phyloP scores from a whole-genome alignment of 2,888 invertebrate genomes.

The Nycteola revayana region DNA sequence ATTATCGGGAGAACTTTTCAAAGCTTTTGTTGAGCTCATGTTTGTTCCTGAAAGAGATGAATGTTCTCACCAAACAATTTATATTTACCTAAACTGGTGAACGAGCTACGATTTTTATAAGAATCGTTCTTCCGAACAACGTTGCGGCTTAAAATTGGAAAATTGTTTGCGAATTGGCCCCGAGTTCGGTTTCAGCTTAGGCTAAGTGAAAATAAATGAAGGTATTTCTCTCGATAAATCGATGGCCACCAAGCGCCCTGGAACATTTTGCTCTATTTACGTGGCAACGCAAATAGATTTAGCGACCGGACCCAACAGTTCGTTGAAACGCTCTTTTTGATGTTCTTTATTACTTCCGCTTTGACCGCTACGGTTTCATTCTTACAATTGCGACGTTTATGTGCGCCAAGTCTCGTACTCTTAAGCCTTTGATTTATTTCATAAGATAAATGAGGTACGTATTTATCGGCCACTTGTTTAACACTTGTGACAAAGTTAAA shows the following conservation, averaged over 20 bases:
- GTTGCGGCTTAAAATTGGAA: constrained; percentile 13
- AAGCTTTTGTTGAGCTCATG: constrained; percentile 7
- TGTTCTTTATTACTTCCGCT: constrained; percentile 44
- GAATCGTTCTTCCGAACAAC: constrained; percentile 21
- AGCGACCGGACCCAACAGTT: constrained; percentile 30
- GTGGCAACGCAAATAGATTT: constrained; percentile 32
- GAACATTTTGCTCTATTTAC: constrained; percentile 31
- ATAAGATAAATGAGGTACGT: no score
- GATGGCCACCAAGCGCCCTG: constrained; percentile 17
- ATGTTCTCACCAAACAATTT: constrained; percentile 8
- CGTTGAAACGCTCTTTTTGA: constrained; percentile 26
- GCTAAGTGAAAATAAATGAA: constrained; percentile 41
- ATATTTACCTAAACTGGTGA: constrained; percentile 9
- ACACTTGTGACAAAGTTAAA: no score
- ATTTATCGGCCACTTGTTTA: no score
- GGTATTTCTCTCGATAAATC: constrained; percentile 29
- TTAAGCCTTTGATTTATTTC: no score
- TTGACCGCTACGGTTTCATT: no score
- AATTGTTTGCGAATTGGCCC: constrained; percentile 20
- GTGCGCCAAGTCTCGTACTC: no score
- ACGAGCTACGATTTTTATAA: constrained; percentile 9
- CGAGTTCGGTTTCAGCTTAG: constrained; percentile 22
- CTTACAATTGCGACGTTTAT: no score
- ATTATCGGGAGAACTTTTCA: constrained; percentile 1
- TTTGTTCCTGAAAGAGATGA: constrained; percentile 11